Base-by-base conservation (phyloP, 2,888 invertebrate genomes). In the Agonum fuliginosum region DNA sequence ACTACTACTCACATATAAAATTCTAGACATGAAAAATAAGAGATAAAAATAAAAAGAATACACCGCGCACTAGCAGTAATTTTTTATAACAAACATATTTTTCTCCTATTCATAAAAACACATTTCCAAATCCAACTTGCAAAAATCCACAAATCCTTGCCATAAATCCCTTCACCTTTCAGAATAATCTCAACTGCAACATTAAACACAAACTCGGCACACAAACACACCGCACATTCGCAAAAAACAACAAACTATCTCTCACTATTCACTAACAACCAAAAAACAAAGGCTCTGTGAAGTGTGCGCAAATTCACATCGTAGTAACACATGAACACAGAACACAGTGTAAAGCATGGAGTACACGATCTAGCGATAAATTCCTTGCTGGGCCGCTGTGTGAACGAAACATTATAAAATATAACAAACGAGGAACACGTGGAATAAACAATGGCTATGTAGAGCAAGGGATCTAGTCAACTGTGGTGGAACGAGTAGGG, bases 371-470 rank as follows among this genome's bases (percentile, higher is more conserved):
- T 30, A 3, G 30, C 8, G 3, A 30, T 30, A 30, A 30, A 30
- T 30, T 30, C 8, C n/a, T 30, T 30, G 30, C 30, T 30, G 8
- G 30, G 3, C 30, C 8, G 30, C 8, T 5, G 30, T 30, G 30
- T 43, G 43, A 43, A 43, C 43, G 14, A 43, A 43, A 43, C 43
- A 43, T 43, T 43, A 43, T 43, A 43, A 8, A 43, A n/a, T n/a
- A n/a, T 43, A 8, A 43, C n/a, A 43, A 43, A 43, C 43, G 14
- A n/a, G 4, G n/a, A 8, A 43, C n/a, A 43, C 43, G 43, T 43
- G 43, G n/a, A 3, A 43, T 8, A 43, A n/a, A 43, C 4, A 43
- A 43, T 43, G 43, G 43, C 30, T 30, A 30, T 8, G 30, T 5
- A 30, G 3, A 30, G n/a, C n/a, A n/a, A n/a, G n/a, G n/a, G n/a